A percentile compares a stretch with the other conserved stretches of the same genome.
phyloP scores from a whole-genome alignment of 2,888 invertebrate species.

The Caenorhabditis sp. region DNA sequence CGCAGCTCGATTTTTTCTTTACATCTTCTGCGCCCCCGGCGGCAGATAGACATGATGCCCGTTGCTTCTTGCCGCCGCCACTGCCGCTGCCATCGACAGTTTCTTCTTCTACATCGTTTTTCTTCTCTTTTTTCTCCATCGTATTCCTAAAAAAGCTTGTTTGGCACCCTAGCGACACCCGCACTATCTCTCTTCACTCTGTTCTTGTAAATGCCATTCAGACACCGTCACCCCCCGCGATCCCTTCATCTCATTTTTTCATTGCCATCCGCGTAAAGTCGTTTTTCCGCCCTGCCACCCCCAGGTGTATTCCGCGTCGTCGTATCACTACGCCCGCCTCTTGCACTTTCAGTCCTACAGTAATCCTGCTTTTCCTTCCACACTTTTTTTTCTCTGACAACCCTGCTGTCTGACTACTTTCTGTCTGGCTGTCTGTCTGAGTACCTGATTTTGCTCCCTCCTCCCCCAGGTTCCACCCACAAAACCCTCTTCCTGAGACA shows the following conservation, averaged over 20 bases:
- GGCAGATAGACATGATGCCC: slow-evolving; percentile 61
- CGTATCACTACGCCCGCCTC: slow-evolving; percentile 55
- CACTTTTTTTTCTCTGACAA: not conserved
- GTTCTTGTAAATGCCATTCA: slow-evolving; percentile 65
- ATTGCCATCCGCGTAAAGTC: slow-evolving; percentile 65
- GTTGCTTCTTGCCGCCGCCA: slow-evolving; percentile 54
- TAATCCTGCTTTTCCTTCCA: slow-evolving; percentile 31
- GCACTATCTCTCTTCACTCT: slow-evolving; percentile 59
- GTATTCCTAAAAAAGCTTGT: slow-evolving; percentile 67
- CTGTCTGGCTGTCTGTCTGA: slow-evolving; percentile 3
- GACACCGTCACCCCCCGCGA: slow-evolving; percentile 55
- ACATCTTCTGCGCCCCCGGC: slow-evolving; percentile 59
- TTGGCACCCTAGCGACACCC: slow-evolving; percentile 54
- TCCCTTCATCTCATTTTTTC: slow-evolving; percentile 50
- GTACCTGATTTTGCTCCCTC: slow-evolving; percentile 22
- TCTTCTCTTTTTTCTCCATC: slow-evolving; percentile 54
- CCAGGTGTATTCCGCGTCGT: slow-evolving; percentile 55
- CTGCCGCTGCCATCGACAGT: slow-evolving; percentile 66
- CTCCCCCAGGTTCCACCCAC: slow-evolving; percentile 5
- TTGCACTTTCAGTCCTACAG: slow-evolving; percentile 60
- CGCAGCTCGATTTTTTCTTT: slow-evolving; percentile 61
- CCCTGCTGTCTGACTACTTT: not conserved
- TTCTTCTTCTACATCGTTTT: slow-evolving; percentile 59
- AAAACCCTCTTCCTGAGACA: slow-evolving; percentile 34
- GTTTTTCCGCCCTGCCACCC: slow-evolving; percentile 63